phyloP scores from a whole-genome alignment of 2,113 vertebrate genomes.

The Scomber japonicus region DNA sequence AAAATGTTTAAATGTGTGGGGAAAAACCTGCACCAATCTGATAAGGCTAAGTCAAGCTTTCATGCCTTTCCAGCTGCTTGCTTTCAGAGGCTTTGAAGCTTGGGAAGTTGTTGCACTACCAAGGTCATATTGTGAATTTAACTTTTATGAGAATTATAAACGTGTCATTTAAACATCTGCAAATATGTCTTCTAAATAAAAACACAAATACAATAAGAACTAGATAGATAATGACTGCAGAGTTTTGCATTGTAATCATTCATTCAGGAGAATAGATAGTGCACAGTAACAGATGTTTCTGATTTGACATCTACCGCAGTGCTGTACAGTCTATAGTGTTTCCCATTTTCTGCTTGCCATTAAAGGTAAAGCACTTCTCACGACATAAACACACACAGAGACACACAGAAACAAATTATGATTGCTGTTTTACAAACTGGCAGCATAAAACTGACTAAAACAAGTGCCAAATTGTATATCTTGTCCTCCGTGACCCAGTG shows the following conservation, averaged over 20 bases:
- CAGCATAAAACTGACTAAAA: constrained; percentile 26
- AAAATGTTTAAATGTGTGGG: constrained; percentile 9
- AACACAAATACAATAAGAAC: background rate
- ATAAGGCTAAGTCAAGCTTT: constrained; percentile 10
- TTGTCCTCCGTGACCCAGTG: constrained; percentile 16
- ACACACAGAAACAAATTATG: background rate
- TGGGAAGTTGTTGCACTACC: background rate
- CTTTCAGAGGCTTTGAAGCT: constrained; percentile 36
- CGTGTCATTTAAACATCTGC: background rate
- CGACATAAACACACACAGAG: background rate
- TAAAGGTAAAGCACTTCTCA: background rate
- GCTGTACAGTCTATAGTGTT: background rate
- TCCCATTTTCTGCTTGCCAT: constrained; percentile 16
- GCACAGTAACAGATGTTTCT: constrained; percentile 38
- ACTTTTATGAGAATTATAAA: constrained; percentile 20
- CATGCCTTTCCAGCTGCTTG: constrained; percentile 40
- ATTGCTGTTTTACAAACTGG: background rate
- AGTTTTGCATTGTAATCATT: background rate
- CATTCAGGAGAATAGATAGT: background rate
- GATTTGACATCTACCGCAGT: constrained; percentile 6
- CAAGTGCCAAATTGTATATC: constrained; percentile 27
- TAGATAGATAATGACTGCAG: background rate
- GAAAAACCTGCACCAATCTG: constrained; percentile 22
- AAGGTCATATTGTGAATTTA: constrained; percentile 27
- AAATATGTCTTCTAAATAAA: background rate